Base-by-base conservation (phyloP, 2,888 invertebrate species). In the Eupelmus urozonus region DNA sequence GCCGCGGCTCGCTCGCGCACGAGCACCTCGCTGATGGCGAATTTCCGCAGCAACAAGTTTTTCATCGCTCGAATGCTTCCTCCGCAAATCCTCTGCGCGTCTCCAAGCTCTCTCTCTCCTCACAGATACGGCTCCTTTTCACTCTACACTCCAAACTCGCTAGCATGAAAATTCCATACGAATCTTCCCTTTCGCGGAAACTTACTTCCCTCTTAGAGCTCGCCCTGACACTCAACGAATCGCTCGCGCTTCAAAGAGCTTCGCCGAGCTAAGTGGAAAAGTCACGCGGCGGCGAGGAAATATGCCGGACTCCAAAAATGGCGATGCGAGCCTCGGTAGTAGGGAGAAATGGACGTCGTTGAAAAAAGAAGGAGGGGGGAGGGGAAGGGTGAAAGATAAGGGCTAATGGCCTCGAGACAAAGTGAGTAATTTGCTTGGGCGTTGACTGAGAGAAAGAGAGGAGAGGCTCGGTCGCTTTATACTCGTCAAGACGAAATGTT, bases 341-440 rank as follows among this genome's bases (percentile, higher is more conserved):
- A 16, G 25, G 13, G 11, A 13, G 11, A 29, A 27, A 66, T 23
- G 23, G 25, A 63, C 11, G 25, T 34, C 23, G 63, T 42, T 20
- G 34, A 45, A 49, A 34, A 67, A 40, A 55, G 34, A 9, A 40
- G 20, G 20, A 34, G 23, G 11, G 20, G 23, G 23, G 23, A 20
- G 7, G 2, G 20, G 29, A 34, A 53, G 34, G 25, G 55, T 27
- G 16, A 59, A 59, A 59, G 59, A 23, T 55, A 55, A 49, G 29
- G 27, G 29, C 53, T 55, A 34, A 40, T 51, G 49, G 0, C 49
- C 13, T 2, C 11, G 18, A 69, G 69, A 45, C 57, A 69, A 69
- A 59, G 57, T 69, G 57, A 69, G 69, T 69, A 57, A 57, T 69
- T 69, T 42, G 69, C 57, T 69, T 7, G 63, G 16, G 49, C 25